phyloP scores from a whole-genome alignment of 30 jellyfish, hydroid and myxozoan genomes.

The Pseudorhiza aurosa region DNA sequence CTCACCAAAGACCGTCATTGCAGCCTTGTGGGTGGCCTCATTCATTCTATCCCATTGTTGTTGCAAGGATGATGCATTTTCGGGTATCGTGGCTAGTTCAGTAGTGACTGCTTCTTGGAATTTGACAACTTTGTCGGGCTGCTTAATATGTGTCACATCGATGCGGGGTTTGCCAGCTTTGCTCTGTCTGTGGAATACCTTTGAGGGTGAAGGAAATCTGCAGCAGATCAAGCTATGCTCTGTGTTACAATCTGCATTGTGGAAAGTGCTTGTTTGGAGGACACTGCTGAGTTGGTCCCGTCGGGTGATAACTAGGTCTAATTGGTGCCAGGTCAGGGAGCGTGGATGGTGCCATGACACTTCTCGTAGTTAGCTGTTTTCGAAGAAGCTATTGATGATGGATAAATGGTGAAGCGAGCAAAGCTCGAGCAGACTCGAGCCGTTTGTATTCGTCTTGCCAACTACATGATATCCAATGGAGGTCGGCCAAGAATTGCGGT shows the following conservation, averaged over 20 bases:
- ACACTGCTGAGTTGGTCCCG: not conserved
- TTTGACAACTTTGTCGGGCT: not conserved
- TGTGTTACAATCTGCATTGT: slow-evolving; percentile 53
- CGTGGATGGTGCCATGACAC: slow-evolving; percentile 57
- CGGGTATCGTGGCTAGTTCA: no score
- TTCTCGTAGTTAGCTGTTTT: slow-evolving; percentile 5
- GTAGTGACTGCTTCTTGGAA: not conserved
- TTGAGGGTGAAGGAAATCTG: not conserved
- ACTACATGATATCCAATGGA: slow-evolving; percentile 42
- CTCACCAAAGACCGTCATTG: no score
- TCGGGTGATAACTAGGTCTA: slow-evolving; percentile 32
- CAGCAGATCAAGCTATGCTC: not conserved
- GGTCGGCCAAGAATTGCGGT: slow-evolving; percentile 41
- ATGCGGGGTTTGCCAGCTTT: not conserved
- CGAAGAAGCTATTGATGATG: slow-evolving; percentile 52
- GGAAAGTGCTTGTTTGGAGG: slow-evolving; percentile 12
- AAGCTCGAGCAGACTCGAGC: slow-evolving; percentile 39
- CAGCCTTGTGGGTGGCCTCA: no score
- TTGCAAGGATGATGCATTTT: no score
- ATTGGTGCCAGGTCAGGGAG: slow-evolving; percentile 50
- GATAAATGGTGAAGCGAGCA: slow-evolving; percentile 28
- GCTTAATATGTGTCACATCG: not conserved
- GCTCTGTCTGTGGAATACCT: not conserved
- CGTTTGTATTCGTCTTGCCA: slow-evolving; percentile 47
- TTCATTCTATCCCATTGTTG: no score